Percentiles rank a stretch among this genome's conserved stretches.
Evolutionary conservation across 2,113 vertebrate species (phyloP).

Genomic region (Datnioides undecimradiatus): DNA sequence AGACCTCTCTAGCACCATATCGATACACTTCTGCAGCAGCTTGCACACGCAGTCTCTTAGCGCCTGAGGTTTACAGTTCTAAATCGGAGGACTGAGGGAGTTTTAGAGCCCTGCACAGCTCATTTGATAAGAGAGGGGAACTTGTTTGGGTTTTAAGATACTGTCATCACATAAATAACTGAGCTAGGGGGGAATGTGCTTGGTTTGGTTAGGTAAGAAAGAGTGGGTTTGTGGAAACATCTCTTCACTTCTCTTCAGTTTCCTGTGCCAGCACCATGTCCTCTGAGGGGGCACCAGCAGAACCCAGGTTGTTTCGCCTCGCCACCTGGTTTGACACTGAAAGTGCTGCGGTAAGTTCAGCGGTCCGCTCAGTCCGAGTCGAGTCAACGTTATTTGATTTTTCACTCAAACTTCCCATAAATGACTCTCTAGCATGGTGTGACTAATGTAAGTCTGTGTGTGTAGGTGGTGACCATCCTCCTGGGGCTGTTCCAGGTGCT

Average conservation of each 20-base stretch:
- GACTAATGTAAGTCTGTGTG: background rate
- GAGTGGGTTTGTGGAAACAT: background rate
- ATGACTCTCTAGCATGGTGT: background rate
- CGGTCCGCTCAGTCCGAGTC: background rate
- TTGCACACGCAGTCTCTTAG: background rate
- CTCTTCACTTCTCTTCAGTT: background rate
- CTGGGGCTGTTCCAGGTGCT: conserved; percentile 81
- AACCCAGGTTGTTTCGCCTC: conserved; percentile 45
- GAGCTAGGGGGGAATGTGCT: background rate
- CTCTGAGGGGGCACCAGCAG: conserved; percentile 24
- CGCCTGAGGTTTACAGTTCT: too few relatives aligned
- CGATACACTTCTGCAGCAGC: background rate
- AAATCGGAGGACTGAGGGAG: too few relatives aligned
- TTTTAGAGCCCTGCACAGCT: too few relatives aligned
- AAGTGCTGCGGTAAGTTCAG: conserved; percentile 75
- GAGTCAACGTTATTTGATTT: background rate
- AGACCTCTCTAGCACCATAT: background rate
- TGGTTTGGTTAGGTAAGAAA: background rate
- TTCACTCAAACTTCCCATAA: background rate
- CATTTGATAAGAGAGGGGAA: too few relatives aligned
- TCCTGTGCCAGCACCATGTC: conserved; percentile 60
- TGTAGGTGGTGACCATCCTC: conserved; percentile 80
- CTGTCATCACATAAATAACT: too few relatives aligned
- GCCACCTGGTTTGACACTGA: conserved; percentile 74
- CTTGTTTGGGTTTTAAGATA: too few relatives aligned